Evolutionary conservation across 2,888 invertebrate species (phyloP).

Genomic region (Metalampra italica): DNA sequence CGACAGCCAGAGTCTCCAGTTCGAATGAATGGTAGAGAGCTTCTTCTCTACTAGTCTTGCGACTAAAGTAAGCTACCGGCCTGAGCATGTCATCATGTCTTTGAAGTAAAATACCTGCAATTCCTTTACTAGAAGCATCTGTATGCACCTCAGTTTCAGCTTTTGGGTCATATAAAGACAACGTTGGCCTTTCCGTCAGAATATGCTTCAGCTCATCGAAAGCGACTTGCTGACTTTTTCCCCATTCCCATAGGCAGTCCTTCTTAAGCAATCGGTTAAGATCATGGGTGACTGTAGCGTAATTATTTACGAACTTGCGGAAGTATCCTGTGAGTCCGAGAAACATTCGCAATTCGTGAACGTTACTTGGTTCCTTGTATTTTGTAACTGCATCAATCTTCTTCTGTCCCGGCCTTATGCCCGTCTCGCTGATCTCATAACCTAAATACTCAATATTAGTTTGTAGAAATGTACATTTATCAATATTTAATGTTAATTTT

Average conservation of each 20-base stretch:
- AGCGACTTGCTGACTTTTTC: not conserved
- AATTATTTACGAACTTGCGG: conserved; percentile 2
- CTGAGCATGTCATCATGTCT: not conserved
- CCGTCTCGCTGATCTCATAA: not conserved
- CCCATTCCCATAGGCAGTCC: not conserved
- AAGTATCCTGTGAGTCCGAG: not conserved
- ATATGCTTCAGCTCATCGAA: not conserved
- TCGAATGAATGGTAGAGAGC: not conserved
- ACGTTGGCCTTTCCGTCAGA: not conserved
- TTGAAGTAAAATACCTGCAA: conserved; percentile 3
- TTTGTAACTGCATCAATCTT: not conserved
- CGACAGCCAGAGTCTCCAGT: too few species aligned
- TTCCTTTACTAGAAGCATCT: not conserved
- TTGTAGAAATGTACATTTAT: conserved; percentile 3
- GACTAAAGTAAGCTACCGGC: conserved; percentile 1
- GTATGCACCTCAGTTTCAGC: conserved; percentile 1
- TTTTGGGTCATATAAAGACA: not conserved
- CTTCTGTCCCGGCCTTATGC: not conserved
- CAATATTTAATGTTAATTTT: conserved; percentile 1
- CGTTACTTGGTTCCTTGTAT: not conserved
- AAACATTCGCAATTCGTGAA: not conserved
- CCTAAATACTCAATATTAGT: not conserved
- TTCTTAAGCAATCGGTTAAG: not conserved
- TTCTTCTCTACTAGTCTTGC: not conserved
- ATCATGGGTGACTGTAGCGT: not conserved